Conservation (phyloP, 2,888 invertebrate genomes). For the Lissonota sp. region DNA sequence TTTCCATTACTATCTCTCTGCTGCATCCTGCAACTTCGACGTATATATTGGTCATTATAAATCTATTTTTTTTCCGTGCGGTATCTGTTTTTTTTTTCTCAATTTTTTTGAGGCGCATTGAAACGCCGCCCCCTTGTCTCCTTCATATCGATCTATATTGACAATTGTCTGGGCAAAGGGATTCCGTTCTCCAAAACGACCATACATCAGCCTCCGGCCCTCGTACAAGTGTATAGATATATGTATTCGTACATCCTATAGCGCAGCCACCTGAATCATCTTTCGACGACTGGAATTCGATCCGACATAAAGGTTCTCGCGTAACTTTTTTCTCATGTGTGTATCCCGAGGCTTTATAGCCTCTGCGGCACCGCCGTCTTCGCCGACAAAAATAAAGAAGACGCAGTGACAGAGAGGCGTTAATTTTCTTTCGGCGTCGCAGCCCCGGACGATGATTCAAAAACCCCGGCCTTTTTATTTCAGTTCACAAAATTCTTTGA, state of each 20-base stretch:
- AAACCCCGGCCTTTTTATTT: constrained; percentile 36
- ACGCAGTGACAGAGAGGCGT: constrained; percentile 46
- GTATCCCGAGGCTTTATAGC: constrained; percentile 41
- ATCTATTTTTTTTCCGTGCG: too few relatives aligned
- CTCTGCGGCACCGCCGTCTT: not conserved
- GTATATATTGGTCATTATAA: too few relatives aligned
- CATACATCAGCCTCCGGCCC: constrained; percentile 50
- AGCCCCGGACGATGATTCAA: constrained; percentile 28
- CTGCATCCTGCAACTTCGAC: too few relatives aligned
- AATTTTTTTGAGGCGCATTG: constrained; percentile 9
- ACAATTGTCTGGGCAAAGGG: constrained; percentile 40
- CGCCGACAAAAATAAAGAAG: constrained; percentile 53
- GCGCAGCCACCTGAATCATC: constrained; percentile 46
- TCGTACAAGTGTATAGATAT: constrained; percentile 7
- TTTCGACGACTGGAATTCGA: constrained; percentile 57
- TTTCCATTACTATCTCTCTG: not conserved
- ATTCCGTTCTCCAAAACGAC: constrained; percentile 37
- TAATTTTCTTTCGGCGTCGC: constrained; percentile 55
- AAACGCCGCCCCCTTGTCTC: not conserved
- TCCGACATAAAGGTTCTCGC: constrained; percentile 53
- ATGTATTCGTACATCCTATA: constrained; percentile 19
- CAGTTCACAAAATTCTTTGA: not conserved
- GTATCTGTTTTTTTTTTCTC: constrained; percentile 4
- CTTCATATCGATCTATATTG: constrained; percentile 52
- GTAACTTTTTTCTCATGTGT: constrained; percentile 37